Evolutionary conservation across 1,140 invertebrate species (phyloP).

Genomic region (Caerostris extrusa): DNA sequence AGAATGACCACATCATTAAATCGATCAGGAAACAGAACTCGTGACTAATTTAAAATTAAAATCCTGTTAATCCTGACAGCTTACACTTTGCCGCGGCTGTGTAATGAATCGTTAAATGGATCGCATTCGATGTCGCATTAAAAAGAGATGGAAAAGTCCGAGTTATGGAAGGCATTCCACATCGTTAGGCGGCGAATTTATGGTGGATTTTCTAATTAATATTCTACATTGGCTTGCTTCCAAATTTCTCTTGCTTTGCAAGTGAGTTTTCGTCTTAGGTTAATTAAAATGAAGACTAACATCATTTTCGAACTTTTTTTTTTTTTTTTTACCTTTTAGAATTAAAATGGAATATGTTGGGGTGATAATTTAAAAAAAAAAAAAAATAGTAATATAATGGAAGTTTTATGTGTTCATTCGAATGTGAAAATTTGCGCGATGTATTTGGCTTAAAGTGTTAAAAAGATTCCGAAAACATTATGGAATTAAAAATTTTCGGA

Average conservation of each 20-base stretch:
- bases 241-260: background rate
- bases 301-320: background rate
- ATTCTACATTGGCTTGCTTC: background rate
- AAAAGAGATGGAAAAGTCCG: background rate
- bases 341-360: too few species aligned
- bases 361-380: too few species aligned
- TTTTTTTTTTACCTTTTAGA: background rate
- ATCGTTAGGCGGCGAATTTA: background rate
- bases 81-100: background rate
- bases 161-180: background rate
- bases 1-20: constrained; percentile 6
- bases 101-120: background rate
- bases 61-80: background rate
- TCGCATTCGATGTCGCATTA: background rate
- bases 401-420: too few species aligned
- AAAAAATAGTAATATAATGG: too few species aligned
- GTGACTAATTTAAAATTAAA: constrained; percentile 18
- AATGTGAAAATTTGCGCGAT: too few species aligned
- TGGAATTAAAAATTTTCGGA: too few species aligned
- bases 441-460: too few species aligned
- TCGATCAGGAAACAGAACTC: background rate
- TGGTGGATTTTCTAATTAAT: background rate
- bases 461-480: too few species aligned
- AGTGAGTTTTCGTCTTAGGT: background rate
- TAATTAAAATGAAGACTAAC: background rate